Percentiles rank a stretch among this genome's conserved stretches.
Evolutionary conservation across 1,140 invertebrate species (phyloP).

Genomic region (Plutomurus gul): DNA sequence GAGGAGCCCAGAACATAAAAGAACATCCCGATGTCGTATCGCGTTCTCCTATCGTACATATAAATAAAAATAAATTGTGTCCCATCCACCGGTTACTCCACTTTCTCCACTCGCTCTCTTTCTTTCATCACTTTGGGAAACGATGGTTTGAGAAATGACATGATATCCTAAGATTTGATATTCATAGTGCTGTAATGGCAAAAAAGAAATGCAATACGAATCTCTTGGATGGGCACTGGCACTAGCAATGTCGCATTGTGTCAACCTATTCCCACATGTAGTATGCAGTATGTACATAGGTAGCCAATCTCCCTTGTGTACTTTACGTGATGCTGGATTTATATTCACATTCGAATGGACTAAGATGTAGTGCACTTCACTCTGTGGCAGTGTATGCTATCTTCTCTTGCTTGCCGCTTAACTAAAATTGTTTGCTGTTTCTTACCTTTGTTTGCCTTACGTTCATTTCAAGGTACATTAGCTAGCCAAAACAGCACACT

Average conservation of each 20-base stretch:
- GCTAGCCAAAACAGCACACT: not conserved
- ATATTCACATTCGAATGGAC: not conserved
- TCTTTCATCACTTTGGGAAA: conserved; percentile 21
- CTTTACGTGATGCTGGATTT: conserved; percentile 6
- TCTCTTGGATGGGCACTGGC: not conserved
- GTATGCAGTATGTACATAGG: not conserved
- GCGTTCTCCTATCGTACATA: conserved; percentile 14
- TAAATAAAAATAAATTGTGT: conserved; percentile 36
- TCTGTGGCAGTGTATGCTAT: not conserved
- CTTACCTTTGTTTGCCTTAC: not conserved
- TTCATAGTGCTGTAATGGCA: conserved; percentile 11
- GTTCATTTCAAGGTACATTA: conserved; percentile 31
- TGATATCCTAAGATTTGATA: conserved; percentile 18
- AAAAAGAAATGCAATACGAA: conserved; percentile 5
- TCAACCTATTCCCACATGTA: too few species aligned
- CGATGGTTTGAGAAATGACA: conserved; percentile 27
- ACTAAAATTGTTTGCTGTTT: not conserved
- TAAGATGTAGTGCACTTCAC: not conserved
- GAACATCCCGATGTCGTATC: conserved; percentile 7
- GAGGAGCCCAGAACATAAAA: not conserved
- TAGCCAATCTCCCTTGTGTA: not conserved
- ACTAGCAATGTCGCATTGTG: too few species aligned
- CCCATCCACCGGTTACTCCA: conserved; percentile 1
- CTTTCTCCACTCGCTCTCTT: not conserved
- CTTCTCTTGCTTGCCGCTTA: not conserved